phyloP scores from a whole-genome alignment of 1,140 invertebrate genomes.

The Drosophila nannoptera region DNA sequence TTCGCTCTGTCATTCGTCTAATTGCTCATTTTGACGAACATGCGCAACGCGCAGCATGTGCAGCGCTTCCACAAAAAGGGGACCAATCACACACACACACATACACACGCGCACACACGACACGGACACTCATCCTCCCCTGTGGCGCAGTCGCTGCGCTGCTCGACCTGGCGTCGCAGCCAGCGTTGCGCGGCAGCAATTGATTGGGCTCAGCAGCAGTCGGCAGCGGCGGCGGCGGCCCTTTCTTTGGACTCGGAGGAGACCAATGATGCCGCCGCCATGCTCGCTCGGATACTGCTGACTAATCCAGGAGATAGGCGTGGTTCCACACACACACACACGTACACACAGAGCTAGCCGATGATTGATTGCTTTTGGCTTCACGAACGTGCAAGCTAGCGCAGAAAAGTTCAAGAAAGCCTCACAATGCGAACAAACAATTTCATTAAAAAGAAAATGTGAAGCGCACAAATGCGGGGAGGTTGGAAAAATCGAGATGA shows the following conservation, averaged over 20 bases:
- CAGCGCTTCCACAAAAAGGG: slow-evolving; percentile 38
- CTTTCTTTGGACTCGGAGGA: slow-evolving; percentile 39
- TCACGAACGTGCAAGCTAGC: slow-evolving; percentile 48
- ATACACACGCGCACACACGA: slow-evolving; percentile 11
- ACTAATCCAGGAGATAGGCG: slow-evolving; percentile 79
- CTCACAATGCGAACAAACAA: slow-evolving; percentile 54
- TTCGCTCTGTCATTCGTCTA: slow-evolving; percentile 35
- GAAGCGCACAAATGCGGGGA: not conserved
- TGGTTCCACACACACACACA: slow-evolving; percentile 63
- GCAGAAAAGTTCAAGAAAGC: slow-evolving; percentile 72
- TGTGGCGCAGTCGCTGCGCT: slow-evolving; percentile 40
- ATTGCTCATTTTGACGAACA: slow-evolving; percentile 68
- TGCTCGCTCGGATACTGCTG: slow-evolving; percentile 62
- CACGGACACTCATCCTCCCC: slow-evolving; percentile 38
- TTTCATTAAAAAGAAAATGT: slow-evolving; percentile 61
- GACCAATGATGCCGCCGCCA: slow-evolving; percentile 76
- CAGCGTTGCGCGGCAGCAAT: slow-evolving; percentile 64
- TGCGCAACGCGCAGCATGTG: slow-evolving; percentile 63
- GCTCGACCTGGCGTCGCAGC: slow-evolving; percentile 41
- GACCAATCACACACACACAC: slow-evolving; percentile 36
- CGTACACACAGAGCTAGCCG: slow-evolving; percentile 37
- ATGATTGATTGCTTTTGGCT: slow-evolving; percentile 78
- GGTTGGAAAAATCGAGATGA: not conserved
- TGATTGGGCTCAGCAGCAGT: slow-evolving; percentile 71
- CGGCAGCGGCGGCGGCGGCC: slow-evolving; percentile 30